Evolutionary conservation across 2,888 invertebrate species (phyloP).

Genomic region (Fragum whitleyi): DNA sequence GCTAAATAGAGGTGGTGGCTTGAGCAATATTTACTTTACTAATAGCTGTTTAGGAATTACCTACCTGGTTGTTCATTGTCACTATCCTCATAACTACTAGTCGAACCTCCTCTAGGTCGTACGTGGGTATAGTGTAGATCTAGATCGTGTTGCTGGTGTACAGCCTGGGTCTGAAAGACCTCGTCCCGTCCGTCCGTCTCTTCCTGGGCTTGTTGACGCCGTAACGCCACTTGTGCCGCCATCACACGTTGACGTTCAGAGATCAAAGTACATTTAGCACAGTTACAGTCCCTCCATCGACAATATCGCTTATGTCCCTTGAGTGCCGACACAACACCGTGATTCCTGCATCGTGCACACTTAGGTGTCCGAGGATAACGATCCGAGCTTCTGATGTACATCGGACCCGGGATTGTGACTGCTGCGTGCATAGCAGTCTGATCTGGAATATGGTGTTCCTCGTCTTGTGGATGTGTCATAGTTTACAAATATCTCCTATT

Average conservation of each 20-base stretch:
- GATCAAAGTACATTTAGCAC: constrained; percentile 98
- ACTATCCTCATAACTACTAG: constrained; percentile 55
- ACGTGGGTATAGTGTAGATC: constrained; percentile 40
- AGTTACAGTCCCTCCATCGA: constrained; percentile 97
- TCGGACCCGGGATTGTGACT: constrained; percentile 35
- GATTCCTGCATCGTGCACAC: constrained; percentile 98
- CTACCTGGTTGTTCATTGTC: constrained; percentile 63
- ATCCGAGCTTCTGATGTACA: constrained; percentile 87
- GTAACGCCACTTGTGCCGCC: constrained; percentile 98
- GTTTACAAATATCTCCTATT: background rate
- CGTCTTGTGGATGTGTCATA: constrained; percentile 29
- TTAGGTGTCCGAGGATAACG: constrained; percentile 98
- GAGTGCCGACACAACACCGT: constrained; percentile 97
- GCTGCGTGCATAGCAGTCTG: constrained; percentile 4
- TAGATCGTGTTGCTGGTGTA: constrained; percentile 70
- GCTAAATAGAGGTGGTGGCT: too few relatives aligned
- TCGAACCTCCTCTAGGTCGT: constrained; percentile 44
- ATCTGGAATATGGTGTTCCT: background rate
- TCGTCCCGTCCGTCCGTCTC: constrained; percentile 97
- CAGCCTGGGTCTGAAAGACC: constrained; percentile 87
- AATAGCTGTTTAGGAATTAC: too few relatives aligned
- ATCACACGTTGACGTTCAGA: constrained; percentile 98
- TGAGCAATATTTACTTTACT: too few relatives aligned
- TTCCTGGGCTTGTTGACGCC: constrained; percentile 98
- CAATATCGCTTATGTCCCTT: constrained; percentile 95